Percentiles rank a stretch among this genome's conserved stretches.
Conservation (phyloP, 2,797 vertebrate genomes). For the Hoplostethus atlanticus region DNA sequence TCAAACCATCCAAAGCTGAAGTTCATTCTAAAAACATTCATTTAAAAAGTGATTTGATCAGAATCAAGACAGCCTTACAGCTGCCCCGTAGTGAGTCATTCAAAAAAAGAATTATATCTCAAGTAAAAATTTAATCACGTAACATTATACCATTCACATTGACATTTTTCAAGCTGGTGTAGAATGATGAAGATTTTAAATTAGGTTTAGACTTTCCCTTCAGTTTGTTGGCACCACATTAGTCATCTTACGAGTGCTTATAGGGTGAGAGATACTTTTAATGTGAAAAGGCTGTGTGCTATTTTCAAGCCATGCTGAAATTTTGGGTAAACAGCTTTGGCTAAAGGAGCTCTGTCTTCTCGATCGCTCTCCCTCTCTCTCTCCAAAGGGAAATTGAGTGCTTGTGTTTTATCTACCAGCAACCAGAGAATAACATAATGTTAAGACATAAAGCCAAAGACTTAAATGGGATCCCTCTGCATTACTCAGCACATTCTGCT, state of each 20-base stretch:
- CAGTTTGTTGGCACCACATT: not conserved
- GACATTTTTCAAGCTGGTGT: not conserved
- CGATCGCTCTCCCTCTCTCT: not conserved
- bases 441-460: not conserved
- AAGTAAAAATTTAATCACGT: conserved; percentile 16
- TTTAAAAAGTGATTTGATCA: conserved; percentile 47
- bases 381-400: not conserved
- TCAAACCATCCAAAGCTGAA: conserved; percentile 63
- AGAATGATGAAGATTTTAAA: conserved; percentile 12
- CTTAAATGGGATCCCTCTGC: not conserved
- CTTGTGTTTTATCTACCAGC: conserved; percentile 2
- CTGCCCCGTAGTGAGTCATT: conserved; percentile 26
- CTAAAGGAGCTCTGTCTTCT: not conserved
- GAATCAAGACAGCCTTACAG: conserved; percentile 45
- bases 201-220: not conserved
- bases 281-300: conserved; percentile 15
- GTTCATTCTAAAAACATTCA: conserved; percentile 41
- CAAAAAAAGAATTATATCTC: conserved; percentile 23
- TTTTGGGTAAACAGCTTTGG: conserved; percentile 15
- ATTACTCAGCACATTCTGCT: conserved; percentile 74
- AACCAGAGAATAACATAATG: not conserved
- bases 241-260: conserved; percentile 11
- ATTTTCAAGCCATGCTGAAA: conserved; percentile 19
- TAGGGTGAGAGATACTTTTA: conserved; percentile 21
- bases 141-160: conserved; percentile 13